Base-by-base conservation (phyloP, 2,113 vertebrate genomes). In the Alethe castanea region DNA sequence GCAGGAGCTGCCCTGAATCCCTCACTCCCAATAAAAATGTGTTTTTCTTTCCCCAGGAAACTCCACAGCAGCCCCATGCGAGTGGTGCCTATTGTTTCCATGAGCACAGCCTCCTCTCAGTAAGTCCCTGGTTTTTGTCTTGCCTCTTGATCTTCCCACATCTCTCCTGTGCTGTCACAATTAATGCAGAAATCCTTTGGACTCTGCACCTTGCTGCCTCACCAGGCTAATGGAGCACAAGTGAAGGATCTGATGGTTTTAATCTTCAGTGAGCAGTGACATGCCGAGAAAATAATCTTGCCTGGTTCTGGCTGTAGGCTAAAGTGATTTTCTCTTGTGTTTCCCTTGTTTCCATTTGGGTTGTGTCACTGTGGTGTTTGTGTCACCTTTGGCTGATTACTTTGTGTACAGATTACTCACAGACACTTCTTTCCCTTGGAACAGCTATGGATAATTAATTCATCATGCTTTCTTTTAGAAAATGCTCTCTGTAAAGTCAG, bases 51-150 rank as follows among this genome's bases (percentile, higher is more conserved):
- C 57, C 48, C 11, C 86, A 98, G 98, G 98, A 98, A 97, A 83
- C 96, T 70, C 50, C 95, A 81, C 92, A 97, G 93, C 94, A 97
- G 94, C 92, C 97, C 95, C 97, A 98, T 98, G 97, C 97, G 24
- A 98, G 97, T 97, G 97, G 97, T 94, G 76, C 97, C 91, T 86
- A 72, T 86, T 74, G 95, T 94, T 97, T 97, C 94, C 97, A 91
- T 38, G 98, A 98, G 36, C 90, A 1, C 40, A 96, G 85, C 95
- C 97, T 96, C 66, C 97, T 91, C 95, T 94, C 97, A 96, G 98
- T 98, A 98, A 98, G 98, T 98, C 9, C 5, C 38, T 33, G 15
- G 3, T 38, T 47, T 65, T 52, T 61, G 23, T 71, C 1, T 12
- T 82, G 19, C 26, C 26, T 50, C 8, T 26, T 62, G 33, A 0